Base-by-base conservation (phyloP, 2,888 invertebrate species). In the Horisme vitalbata region DNA sequence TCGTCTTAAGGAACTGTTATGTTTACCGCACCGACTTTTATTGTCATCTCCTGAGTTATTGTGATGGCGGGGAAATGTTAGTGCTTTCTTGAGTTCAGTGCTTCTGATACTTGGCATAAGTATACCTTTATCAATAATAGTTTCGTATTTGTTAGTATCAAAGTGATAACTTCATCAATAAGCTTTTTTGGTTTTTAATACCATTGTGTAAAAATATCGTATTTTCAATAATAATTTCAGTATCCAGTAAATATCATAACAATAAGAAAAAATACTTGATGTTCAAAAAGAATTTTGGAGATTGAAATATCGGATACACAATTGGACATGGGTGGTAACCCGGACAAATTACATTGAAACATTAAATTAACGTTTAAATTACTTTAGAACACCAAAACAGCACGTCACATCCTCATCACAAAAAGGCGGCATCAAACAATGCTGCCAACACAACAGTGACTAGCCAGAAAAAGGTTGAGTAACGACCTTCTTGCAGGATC, bases 1-100 rank as follows among this genome's bases (percentile, higher is more conserved):
- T 31, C 59, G 70, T 65, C 71, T 75, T 76, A 74, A 76, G 66
- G 65, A 56, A 56, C 70, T 59, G 68, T 74, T 68, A 65, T 74
- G 67, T 76, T 71, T 75, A 63, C 55, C 66, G 49, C 57, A 57
- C 52, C 45, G 45, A 43, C 43, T 46, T 75, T 76, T 75, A 71
- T 71, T 69, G 61, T 64, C 59, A 61, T 57, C 45, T 51, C 6
- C 41, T 62, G 55, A 68, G 60, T 68, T 66, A 73, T 71, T 50
- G 54, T 60, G 47, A 41, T 45, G 44, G 41, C 48, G 24, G 41
- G 57, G 58, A 60, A 56, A 63, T 37, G n/a, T 45, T 27, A 30
- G 21, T 27, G 21, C n/a, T 13, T 33, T 37, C 26, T 14, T 31
- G 33, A 34, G 13, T 37, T 28, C 27, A 37, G 15, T 13, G 14